phyloP scores from a whole-genome alignment of 2,888 invertebrate genomes.

The Pollenia angustigena region DNA sequence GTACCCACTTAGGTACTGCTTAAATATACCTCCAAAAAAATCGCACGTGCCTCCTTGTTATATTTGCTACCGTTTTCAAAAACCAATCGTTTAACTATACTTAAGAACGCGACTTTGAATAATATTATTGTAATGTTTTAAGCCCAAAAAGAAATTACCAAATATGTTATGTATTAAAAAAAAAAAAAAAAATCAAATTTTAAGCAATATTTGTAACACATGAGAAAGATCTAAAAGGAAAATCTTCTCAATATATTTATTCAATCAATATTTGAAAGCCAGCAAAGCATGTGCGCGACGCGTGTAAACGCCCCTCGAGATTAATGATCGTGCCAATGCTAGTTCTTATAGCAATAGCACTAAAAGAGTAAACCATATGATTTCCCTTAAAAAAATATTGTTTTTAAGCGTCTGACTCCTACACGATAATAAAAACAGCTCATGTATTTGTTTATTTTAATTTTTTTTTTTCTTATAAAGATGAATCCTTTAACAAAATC shows the following conservation, averaged over 20 bases:
- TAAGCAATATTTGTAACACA: constrained; percentile 48
- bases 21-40: constrained; percentile 10
- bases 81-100: not conserved
- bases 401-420: constrained; percentile 31
- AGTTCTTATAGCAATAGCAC: not conserved
- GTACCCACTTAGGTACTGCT: not conserved
- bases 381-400: constrained; percentile 55
- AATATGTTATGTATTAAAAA: constrained; percentile 80
- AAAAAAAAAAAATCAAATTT: not conserved
- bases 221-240: constrained; percentile 53
- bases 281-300: constrained; percentile 76
- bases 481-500: constrained; percentile 43
- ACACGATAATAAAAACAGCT: constrained; percentile 11
- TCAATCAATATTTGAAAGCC: constrained; percentile 49
- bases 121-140: constrained; percentile 51
- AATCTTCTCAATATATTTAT: constrained; percentile 26
- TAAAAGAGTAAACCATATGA: not conserved
- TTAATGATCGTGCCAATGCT: constrained; percentile 76
- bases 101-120: constrained; percentile 7
- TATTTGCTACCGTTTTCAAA: not conserved
- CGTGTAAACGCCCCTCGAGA: constrained; percentile 80
- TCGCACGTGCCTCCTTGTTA: constrained; percentile 48
- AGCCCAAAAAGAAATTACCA: constrained; percentile 64
- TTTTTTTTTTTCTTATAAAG: constrained; percentile 20
- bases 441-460: constrained; percentile 68